phyloP scores from a whole-genome alignment of 2,888 invertebrate genomes.

The Acrobasis consociella region DNA sequence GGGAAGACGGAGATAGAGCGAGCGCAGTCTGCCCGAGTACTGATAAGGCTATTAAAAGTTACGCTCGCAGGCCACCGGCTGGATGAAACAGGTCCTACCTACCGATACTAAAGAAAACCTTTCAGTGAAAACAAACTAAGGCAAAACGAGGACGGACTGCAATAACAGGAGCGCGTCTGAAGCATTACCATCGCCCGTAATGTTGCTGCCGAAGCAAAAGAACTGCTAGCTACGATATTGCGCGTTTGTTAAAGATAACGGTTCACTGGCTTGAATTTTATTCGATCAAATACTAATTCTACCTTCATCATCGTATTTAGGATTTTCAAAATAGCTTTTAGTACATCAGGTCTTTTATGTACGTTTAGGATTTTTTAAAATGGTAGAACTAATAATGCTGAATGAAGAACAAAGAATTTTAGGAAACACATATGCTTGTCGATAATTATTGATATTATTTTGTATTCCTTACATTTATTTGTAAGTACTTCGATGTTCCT shows the following conservation, averaged over 20 bases:
- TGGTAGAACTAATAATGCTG: too few species aligned
- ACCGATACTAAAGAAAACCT: conserved; percentile 58
- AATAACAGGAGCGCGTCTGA: conserved; percentile 47
- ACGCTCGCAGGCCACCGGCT: conserved; percentile 64
- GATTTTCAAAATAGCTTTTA: neutral
- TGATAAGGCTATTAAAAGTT: conserved; percentile 82
- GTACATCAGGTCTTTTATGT: too few species aligned
- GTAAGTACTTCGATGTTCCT: too few species aligned
- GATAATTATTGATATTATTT: too few species aligned
- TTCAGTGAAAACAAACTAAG: conserved; percentile 45
- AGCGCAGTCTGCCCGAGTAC: conserved; percentile 65
- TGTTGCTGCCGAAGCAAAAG: conserved; percentile 47
- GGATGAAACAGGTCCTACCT: conserved; percentile 64
- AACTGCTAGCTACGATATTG: conserved; percentile 40
- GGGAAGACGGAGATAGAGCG: conserved; percentile 54
- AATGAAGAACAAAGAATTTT: too few species aligned
- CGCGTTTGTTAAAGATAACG: conserved; percentile 43
- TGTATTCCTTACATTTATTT: too few species aligned
- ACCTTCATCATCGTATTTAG: neutral
- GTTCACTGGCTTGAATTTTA: conserved; percentile 43
- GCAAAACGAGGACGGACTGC: conserved; percentile 43
- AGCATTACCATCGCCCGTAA: conserved; percentile 45
- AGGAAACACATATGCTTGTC: too few species aligned
- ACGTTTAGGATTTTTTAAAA: too few species aligned
- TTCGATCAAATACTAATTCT: conserved; percentile 41